These are phyloP conservation scores for Oryzias celebensis DNA, from an alignment of 2,113 vertebrate species.

Conservation along the genomic window DNA sequence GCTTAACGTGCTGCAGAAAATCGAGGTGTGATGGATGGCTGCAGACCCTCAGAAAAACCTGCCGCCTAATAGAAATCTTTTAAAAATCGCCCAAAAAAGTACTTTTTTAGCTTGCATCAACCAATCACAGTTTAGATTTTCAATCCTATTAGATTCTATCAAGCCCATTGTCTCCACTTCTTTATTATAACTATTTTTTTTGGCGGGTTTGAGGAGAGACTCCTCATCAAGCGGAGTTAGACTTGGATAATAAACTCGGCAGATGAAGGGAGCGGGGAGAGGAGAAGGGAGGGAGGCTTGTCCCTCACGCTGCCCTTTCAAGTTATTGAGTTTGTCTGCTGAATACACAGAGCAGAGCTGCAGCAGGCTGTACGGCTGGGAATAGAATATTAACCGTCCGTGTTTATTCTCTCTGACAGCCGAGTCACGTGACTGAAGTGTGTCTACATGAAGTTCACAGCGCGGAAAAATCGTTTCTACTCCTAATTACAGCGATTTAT, in stretches of 20 bases:
- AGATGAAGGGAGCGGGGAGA: slow-evolving; percentile 32
- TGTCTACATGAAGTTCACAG: not conserved
- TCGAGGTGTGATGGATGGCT: slow-evolving; percentile 48
- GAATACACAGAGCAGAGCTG: slow-evolving; percentile 58
- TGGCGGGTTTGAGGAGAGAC: slow-evolving; percentile 11
- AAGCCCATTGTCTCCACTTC: slow-evolving; percentile 23
- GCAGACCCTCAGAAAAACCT: slow-evolving; percentile 4
- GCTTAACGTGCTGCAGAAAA: slow-evolving; percentile 27
- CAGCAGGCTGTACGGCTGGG: slow-evolving; percentile 29
- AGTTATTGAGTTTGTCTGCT: slow-evolving; percentile 70
- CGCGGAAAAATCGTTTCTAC: not conserved
- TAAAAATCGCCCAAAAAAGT: not conserved
- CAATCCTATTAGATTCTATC: slow-evolving; percentile 56
- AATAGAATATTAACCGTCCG: slow-evolving; percentile 23
- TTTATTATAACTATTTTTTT: slow-evolving; percentile 44
- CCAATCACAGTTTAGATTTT: slow-evolving; percentile 43
- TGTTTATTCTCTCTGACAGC: slow-evolving; percentile 26
- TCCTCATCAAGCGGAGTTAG: slow-evolving; percentile 43
- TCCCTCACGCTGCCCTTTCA: slow-evolving; percentile 59
- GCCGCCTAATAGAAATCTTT: slow-evolving; percentile 32
- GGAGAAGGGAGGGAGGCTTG: slow-evolving; percentile 42
- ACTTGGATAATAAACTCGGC: slow-evolving; percentile 54
- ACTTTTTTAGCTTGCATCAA: slow-evolving; percentile 23
- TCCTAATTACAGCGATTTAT: no score
- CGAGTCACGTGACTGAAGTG: not conserved